These are phyloP conservation scores for Alligator mississippiensis DNA, from an alignment of 2,113 vertebrate species.

Conservation along the genomic window DNA sequence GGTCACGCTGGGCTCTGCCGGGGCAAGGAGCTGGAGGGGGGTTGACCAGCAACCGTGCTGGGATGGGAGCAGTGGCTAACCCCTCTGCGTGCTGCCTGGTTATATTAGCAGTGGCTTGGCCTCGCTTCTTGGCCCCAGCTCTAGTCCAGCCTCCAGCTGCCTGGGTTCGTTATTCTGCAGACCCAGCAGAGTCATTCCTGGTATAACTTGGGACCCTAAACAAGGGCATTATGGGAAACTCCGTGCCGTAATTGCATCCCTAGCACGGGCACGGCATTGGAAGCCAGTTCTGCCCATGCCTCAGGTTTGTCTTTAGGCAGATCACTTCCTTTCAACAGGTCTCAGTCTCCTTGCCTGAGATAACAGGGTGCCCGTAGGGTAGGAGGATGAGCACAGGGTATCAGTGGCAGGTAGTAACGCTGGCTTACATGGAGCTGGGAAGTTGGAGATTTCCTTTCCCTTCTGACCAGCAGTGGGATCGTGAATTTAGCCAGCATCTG, in stretches of 20 bases:
- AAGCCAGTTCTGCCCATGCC: not conserved
- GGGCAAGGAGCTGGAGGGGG: not conserved
- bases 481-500: not conserved
- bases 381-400: not conserved
- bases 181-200: not conserved
- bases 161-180: not conserved
- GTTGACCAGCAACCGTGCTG: not conserved
- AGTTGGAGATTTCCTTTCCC: not conserved
- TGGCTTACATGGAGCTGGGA: not conserved
- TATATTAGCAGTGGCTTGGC: not conserved
- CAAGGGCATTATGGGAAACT: not conserved
- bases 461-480: not conserved
- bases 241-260: not conserved
- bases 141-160: not conserved
- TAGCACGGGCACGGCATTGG: not conserved
- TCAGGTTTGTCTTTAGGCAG: not conserved
- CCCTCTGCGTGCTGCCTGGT: not conserved
- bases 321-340: too few species aligned
- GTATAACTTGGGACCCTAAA: not conserved
- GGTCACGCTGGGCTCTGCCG: not conserved
- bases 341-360: not conserved
- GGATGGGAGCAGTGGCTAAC: not conserved
- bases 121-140: not conserved
- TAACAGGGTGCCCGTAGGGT: accelerated
- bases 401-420: not conserved